Base-by-base conservation (phyloP, 2,797 vertebrate genomes). In the Leptatherina wallacei region DNA sequence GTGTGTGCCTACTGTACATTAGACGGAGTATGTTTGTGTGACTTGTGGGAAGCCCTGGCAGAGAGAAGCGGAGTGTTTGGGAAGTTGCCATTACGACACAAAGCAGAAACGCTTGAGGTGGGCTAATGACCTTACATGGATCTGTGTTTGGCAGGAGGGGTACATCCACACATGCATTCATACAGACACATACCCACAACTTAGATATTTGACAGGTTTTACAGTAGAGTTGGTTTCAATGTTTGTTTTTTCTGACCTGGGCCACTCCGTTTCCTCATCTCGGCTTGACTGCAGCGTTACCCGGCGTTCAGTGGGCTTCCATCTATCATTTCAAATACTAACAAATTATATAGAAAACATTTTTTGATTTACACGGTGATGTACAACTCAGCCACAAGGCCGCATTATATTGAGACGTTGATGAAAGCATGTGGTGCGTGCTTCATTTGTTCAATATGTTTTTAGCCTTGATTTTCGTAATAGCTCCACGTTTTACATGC, bases 91-190 rank as follows among this genome's bases (percentile, higher is more conserved):
- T 82, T 82, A 83, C 85, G 90, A 93, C 89, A 93, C 83, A 92
- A 92, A 94, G 85, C 92, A 94, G 94, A 94, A 87, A 89, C 81
- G 60, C 20, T 83, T 79, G 69, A 92, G 83, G 88, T 82, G 77
- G 85, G 81, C 85, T 88, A 81, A 89, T 94, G 84, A 93, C 92
- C 93, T 89, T 94, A 92, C 88, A 94, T 92, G 92, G 92, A 88
- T 91, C 73, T 88, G 88, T 91, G 84, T 92, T 93, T 90, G 89
- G 86, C 89, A 91, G 65, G 78, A 73, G 61, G 73, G 71, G 84
- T 77, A 87, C 65, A 57, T 70, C 71, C 66, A 71, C 58, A 47
- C 42, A 69, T 57, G 66, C 20, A 32, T 20, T 38, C 44, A 66
- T 57, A 68, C 62, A 73, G 38, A 77, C 54, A 65, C 30, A 40